Conservation (phyloP, 2,113 vertebrate species). For the Misgurnus anguillicaudatus region DNA sequence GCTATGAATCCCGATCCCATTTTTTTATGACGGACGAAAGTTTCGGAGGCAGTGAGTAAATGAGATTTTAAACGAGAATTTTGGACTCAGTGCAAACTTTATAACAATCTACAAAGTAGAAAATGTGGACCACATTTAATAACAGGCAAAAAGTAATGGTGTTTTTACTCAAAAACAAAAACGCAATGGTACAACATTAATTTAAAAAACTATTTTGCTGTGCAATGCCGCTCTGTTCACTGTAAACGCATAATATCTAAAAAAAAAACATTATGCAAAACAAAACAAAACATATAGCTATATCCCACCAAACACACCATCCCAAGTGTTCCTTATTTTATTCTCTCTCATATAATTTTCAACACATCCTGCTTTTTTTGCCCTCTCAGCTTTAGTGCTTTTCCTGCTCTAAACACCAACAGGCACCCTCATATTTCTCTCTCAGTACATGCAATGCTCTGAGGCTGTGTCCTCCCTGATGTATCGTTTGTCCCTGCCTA, state of each 20-base stretch:
- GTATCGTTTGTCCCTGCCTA: constrained; percentile 58
- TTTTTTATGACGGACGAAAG: too few species aligned
- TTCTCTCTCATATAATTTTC: constrained; percentile 21
- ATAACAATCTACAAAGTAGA: too few species aligned
- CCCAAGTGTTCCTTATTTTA: not conserved
- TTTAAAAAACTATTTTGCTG: not conserved
- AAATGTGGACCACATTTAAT: too few species aligned
- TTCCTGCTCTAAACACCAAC: constrained; percentile 38
- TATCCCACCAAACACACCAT: not conserved
- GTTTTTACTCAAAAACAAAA: too few species aligned
- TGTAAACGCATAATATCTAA: not conserved
- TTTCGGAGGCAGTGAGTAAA: too few species aligned
- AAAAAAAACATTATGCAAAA: not conserved
- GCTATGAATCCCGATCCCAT: too few species aligned
- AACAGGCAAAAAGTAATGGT: too few species aligned
- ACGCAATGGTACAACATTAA: too few species aligned
- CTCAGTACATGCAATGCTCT: constrained; percentile 38
- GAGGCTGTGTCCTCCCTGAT: constrained; percentile 51
- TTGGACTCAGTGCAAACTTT: too few species aligned
- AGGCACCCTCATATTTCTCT: constrained; percentile 23
- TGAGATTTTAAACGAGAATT: too few species aligned
- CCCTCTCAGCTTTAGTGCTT: constrained; percentile 34
- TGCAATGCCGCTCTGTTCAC: not conserved
- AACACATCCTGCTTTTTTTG: constrained; percentile 32
- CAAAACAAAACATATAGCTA: not conserved